Evolutionary conservation across 2,113 vertebrate species (phyloP).

Genomic region (Clarias batrachus): DNA sequence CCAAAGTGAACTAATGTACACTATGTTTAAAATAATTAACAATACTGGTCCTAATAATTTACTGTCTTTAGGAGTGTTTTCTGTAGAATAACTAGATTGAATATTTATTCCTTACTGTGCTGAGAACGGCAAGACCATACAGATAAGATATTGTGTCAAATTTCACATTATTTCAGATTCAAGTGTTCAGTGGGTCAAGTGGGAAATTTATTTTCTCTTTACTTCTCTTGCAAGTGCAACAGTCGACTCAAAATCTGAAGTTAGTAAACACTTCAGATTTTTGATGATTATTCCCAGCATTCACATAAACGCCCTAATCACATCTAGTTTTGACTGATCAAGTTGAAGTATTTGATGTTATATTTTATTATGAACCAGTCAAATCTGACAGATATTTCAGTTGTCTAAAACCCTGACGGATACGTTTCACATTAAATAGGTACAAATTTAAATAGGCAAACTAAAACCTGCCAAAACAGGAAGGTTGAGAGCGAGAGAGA

Average conservation of each 20-base stretch:
- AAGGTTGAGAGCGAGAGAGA: slow-evolving; percentile 8
- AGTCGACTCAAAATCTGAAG: background rate
- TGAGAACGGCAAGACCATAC: background rate
- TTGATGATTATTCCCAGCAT: background rate
- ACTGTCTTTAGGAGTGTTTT: background rate
- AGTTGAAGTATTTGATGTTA: background rate
- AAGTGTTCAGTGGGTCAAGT: too few species aligned
- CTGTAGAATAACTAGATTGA: background rate
- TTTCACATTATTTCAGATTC: background rate
- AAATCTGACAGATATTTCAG: background rate
- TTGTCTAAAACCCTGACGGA: too few species aligned
- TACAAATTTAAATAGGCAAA: background rate
- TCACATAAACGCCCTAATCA: background rate
- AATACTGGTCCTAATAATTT: background rate
- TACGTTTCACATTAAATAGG: background rate
- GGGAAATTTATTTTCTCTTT: background rate
- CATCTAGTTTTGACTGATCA: background rate
- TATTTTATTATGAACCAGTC: background rate
- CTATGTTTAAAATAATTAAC: background rate
- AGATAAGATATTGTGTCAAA: background rate
- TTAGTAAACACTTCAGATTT: background rate
- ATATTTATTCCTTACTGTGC: background rate
- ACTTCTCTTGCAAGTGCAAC: background rate
- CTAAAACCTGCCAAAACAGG: too few species aligned
- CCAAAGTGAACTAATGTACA: background rate